Evolutionary conservation across 2,113 vertebrate species (phyloP), one percentile per base, ranked within the genome.

Genomic region (Archocentrus centrarchus): DNA sequence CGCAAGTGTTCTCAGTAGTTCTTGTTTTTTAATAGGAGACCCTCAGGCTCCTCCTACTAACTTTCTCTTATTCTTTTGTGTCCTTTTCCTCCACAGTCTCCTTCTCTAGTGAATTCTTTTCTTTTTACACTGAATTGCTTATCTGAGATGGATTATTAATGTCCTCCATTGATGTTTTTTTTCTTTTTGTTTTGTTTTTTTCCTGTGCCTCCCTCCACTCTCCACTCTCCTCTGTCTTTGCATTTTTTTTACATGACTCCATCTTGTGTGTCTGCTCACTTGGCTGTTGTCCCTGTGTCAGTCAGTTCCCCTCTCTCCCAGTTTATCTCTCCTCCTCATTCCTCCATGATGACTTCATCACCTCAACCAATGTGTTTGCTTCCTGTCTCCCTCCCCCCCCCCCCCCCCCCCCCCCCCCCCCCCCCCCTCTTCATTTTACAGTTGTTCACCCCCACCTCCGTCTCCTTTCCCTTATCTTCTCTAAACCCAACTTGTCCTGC

Each of bases 21-120:
- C 88, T 82, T 82, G 80, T 89, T 94, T 77, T 93, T 90, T 92
- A 93, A 93, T 89, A 93, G 81, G 92, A 86, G 50, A 82, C 88
- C 91, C 88, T 9, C 75, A 58, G 92, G 88, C 92, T 78, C 77
- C 87, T 81, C 64, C 88, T 79, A 79, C 81, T 79, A 87, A 90
- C 88, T 88, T 92, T 93, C 18, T 30, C 82, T 77, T 66, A 61
- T 87, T 88, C 84, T 78, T 85, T 88, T 84, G 59, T 82, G 83
- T n/a, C 18, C 27, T 18, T n/a, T 75, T 13, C 27, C 47, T 57
- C 50, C 75, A 44, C 66, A 27, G 47, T 83, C 70, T 80, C 62
- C 9, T 24, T 59, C 59, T 81, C 66, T 39, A 27, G 81, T 80
- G 39, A 53, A 27, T 39, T 82, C 73, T 50, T 85, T 75, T 27